Base-by-base conservation (phyloP, 1,140 invertebrate species). In the Cherax destructor region DNA sequence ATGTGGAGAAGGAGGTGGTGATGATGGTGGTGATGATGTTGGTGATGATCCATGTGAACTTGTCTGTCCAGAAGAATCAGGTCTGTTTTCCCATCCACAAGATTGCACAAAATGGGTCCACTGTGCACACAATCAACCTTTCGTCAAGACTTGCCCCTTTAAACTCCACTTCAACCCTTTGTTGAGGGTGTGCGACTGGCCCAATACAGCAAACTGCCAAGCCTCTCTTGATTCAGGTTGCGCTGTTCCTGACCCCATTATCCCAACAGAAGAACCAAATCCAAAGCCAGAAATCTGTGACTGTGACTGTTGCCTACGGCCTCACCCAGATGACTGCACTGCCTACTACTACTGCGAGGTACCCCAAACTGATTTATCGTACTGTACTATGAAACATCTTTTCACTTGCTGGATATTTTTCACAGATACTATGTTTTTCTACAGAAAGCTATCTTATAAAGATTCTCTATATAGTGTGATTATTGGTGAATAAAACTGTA, bases 271-370 rank as follows among this genome's bases (percentile, higher is more conserved):
- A 11, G 56, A 50, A 1, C 91, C 91, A 24, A 84, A 88, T 56
- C 2, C 56, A 3, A 87, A 87, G 18, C 91, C 91, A 24, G 91
- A 92, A 21, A 84, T 92, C 41, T 92, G 91, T 79, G 91, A 92
- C 91, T 92, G 91, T 77, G 91, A 92, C 16, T 92, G 91, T 50
- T 92, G 91, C 56, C n/a, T 92, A 0, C 24, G 91, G 24, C 91
- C 91, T 13, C 91, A 92, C 56, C 91, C 91, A 4, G 91, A 92
- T 49, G 91, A 92, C 80, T 92, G 91, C 21, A 87, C 86, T 56
- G 80, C 91, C 24, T 92, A 92, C 69, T 92, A 92, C 18, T 92
- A 92, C 41, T 92, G 91, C 21, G 86, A 83, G 80, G 91, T 92
- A n/a, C 16, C 0, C 30, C 30, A 41, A 41, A 41, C 30, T 41